Base-by-base conservation (phyloP, 2,113 vertebrate species). In the Plestiodon gilberti region DNA sequence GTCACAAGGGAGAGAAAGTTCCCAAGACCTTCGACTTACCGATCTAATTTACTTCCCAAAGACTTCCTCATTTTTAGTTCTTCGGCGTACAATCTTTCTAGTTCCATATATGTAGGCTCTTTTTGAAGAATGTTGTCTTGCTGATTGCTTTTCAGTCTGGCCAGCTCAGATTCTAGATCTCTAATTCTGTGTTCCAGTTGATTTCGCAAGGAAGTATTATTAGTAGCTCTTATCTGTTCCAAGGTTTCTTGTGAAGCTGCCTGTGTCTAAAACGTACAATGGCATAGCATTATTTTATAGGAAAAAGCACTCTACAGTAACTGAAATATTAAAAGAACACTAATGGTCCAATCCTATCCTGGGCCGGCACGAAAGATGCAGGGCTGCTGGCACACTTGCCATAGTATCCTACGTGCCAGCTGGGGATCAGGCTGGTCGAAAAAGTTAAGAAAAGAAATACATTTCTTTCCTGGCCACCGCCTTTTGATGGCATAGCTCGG, bases 211-310 rank as follows among this genome's bases (percentile, higher is more conserved):
- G 96, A 97, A 40, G 95, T 94, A 80, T 97, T 96, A 67, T 96
- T 98, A 82, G 89, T 94, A 14, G 97, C 96, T 96, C 97, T 98
- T 73, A 98, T 96, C 83, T 98, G 96, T 87, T 98, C 98, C 85
- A 98, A 85, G 2, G 96, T 96, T 88, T 99, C 98, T 90, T 98
- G 98, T 71, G 97, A 98, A 0, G 97, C 97, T 67, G 98, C 98
- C 93, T 98, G 98, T 1, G 95, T 94, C 98, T 99, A 88, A 89
- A 85, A 35, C 6, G 91, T 82, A 91, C 70, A 73, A 77, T 33
- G 33, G 15, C 79, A 23, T 59, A 80, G 87, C n/a, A 90, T 22
- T 3, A 80, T 87, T 4, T 3, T 1, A 13, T 62, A 70, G 86
- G 3, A 14, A 76, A 33, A 81, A 1, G 81, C 9, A 2, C 77